A percentile compares a stretch with the other conserved stretches of the same genome.
Evolutionary conservation across 2,888 invertebrate species (phyloP).

Genomic region (Apomyelois bistriatella): DNA sequence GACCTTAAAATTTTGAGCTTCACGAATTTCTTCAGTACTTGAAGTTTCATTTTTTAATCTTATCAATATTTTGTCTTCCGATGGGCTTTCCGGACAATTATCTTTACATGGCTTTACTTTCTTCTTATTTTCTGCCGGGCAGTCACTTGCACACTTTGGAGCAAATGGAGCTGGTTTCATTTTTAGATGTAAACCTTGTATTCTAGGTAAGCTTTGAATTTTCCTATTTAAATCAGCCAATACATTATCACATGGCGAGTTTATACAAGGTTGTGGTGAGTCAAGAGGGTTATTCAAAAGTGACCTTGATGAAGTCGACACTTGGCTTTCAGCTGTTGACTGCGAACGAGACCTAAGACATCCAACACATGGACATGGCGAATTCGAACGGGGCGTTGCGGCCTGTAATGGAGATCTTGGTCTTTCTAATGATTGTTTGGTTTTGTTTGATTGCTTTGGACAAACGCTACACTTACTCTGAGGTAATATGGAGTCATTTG

Average conservation of each 20-base stretch:
- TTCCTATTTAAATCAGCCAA: neutral
- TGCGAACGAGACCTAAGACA: neutral
- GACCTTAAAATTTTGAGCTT: slow-evolving; percentile 44
- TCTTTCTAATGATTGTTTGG: neutral
- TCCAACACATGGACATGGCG: neutral
- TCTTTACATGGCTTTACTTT: neutral
- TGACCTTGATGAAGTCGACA: neutral
- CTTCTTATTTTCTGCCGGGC: neutral
- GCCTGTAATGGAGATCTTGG: too few relatives aligned
- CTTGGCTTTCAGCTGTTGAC: neutral
- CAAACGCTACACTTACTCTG: neutral
- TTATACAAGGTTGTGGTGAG: neutral
- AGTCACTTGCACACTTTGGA: neutral
- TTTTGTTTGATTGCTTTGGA: neutral
- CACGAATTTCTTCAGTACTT: slow-evolving; percentile 48
- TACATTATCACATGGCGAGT: neutral
- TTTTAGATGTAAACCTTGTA: neutral
- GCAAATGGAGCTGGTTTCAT: neutral
- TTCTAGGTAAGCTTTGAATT: neutral
- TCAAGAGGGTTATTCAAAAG: too few relatives aligned
- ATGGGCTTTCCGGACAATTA: slow-evolving; percentile 15
- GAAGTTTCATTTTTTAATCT: slow-evolving; percentile 37
- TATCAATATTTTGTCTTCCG: slow-evolving; percentile 42
- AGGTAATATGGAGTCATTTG: neutral
- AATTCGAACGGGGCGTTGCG: too few relatives aligned